Evolutionary conservation across 2,888 invertebrate species (phyloP), one percentile per base, ranked within the genome.

Genomic region (Acanthococcus lagerstroemiae): DNA sequence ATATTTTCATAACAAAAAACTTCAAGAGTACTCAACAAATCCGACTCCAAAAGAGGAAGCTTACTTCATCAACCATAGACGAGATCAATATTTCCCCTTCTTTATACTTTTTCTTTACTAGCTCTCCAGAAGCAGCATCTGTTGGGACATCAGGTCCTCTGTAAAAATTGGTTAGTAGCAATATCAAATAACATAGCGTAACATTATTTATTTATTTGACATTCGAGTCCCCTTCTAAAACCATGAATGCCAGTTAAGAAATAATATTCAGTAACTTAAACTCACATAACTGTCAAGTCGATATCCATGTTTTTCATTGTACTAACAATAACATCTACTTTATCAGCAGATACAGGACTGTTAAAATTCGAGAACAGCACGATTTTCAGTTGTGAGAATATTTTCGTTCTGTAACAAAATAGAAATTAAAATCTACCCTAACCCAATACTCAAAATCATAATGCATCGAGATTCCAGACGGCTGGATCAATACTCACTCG

Each of bases 361-460:
- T 77, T 77, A 65, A 87, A 83, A 72, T 86, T 83, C 1, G 84
- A 83, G 73, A 87, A 80, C 22, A 88, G 74, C 44, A 86, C 79
- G 56, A 88, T 78, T 70, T 85, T 82, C 50, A 76, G 76, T 15
- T 74, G 73, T 4, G 74, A 74, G 70, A 78, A 37, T 37, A n/a
- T 1, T 37, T 37, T 37, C 37, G n/a, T 3, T 3, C 37, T 37
- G 37, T 37, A 3, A 37, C 12, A 15, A 37, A 9, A 37, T 37
- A 37, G n/a, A 37, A 37, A 15, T n/a, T 37, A 9, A 37, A n/a
- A 2, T 37, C 12, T n/a, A 37, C 12, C 12, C 30, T 30, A 55
- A 52, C 17, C 27, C 44, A 24, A 24, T 17, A 72, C 27, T 6
- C 30, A 44, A 19, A 30, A 27, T 55, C 7, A 37, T 15, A 52